These are phyloP conservation scores for Istiophorus platypterus DNA, from an alignment of 2,113 vertebrate species.

Conservation along the genomic window DNA sequence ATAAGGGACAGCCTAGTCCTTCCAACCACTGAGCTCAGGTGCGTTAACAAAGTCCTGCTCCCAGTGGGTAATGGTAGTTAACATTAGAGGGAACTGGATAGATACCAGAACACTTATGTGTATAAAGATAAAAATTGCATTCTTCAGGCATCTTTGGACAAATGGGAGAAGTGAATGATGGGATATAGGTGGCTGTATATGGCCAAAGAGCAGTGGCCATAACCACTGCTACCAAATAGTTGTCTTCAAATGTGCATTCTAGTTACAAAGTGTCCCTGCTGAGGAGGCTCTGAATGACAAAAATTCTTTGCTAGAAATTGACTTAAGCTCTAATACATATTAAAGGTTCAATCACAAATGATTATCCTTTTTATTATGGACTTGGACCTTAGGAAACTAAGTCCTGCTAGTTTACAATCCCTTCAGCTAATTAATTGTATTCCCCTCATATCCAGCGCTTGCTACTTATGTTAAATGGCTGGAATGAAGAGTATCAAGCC, in stretches of 20 bases:
- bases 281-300: neutral
- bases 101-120: neutral
- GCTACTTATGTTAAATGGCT: slow-evolving; percentile 17
- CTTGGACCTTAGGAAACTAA: neutral
- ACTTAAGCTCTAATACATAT: neutral
- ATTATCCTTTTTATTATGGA: neutral
- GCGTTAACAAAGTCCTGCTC: neutral
- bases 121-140: neutral
- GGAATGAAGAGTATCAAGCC: slow-evolving; percentile 14
- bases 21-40: neutral
- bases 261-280: neutral
- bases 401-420: neutral
- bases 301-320: neutral
- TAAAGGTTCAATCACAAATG: neutral
- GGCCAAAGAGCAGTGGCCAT: neutral
- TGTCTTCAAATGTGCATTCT: neutral
- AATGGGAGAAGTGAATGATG: neutral
- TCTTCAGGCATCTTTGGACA: neutral
- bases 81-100: neutral
- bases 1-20: neutral
- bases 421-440: neutral
- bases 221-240: neutral
- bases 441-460: neutral
- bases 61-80: neutral
- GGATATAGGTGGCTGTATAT: neutral